Evolutionary conservation across 1,140 invertebrate genomes (phyloP).

Genomic region (Parapsyche elsis): DNA sequence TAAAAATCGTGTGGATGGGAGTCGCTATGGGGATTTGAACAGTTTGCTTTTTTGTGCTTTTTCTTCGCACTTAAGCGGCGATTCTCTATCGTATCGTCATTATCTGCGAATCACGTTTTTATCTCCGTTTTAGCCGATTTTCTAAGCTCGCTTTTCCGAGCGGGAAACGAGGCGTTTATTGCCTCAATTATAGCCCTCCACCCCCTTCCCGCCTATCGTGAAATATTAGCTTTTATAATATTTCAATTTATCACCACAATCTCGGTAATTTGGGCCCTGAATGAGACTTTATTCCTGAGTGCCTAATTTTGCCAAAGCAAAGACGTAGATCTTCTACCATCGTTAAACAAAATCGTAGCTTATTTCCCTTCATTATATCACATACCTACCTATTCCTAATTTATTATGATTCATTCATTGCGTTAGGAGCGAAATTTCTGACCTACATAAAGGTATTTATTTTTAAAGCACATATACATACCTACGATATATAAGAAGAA

Average conservation of each 20-base stretch:
- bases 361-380: no score
- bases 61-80: not conserved
- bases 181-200: conserved; percentile 20
- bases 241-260: conserved; percentile 30
- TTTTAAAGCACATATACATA: no score
- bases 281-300: conserved; percentile 12
- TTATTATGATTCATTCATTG: no score
- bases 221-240: conserved; percentile 32
- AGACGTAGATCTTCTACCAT: no score
- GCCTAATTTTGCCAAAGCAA: conserved; percentile 15
- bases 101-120: conserved; percentile 25
- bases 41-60: not conserved
- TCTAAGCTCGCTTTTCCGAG: conserved; percentile 13
- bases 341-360: no score
- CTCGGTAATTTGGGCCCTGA: conserved; percentile 4
- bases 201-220: not conserved
- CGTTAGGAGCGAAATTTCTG: no score
- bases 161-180: conserved; percentile 24
- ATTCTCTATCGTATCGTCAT: conserved; percentile 31
- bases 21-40: not conserved
- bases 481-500: no score
- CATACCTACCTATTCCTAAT: no score
- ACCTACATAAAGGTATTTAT: no score
- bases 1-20: not conserved
- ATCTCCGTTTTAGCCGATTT: conserved; percentile 20